Conservation (phyloP, 2,113 vertebrate species). For the Urocynchramus pylzowi region DNA sequence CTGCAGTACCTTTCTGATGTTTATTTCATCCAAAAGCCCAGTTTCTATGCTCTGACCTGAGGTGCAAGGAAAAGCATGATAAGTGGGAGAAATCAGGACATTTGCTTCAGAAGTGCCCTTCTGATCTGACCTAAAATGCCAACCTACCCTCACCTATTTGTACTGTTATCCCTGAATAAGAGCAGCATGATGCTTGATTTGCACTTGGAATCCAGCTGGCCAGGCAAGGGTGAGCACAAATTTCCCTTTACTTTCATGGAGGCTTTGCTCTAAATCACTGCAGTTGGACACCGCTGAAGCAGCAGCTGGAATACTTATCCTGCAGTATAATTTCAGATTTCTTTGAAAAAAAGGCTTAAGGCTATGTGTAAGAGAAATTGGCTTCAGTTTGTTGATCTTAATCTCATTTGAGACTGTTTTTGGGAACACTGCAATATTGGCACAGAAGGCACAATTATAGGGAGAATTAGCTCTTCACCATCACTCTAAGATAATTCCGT, state of each 20-base stretch:
- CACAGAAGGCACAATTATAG: not conserved
- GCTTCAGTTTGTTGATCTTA: not conserved
- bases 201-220: not conserved
- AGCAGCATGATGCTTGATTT: not conserved
- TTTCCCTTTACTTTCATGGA: not conserved
- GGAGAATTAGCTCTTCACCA: not conserved
- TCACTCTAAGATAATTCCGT: not conserved
- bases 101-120: not conserved
- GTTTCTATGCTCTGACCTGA: not conserved
- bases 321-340: not conserved
- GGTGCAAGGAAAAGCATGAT: accelerated
- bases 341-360: not conserved
- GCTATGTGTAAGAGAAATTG: not conserved
- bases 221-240: not conserved
- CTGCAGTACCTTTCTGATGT: accelerated
- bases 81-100: not conserved
- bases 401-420: not conserved
- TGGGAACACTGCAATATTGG: not conserved
- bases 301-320: not conserved
- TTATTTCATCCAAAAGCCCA: not conserved
- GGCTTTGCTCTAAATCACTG: not conserved
- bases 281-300: not conserved
- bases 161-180: not conserved
- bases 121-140: not conserved
- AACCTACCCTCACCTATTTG: not conserved